A percentile compares a stretch with the other conserved stretches of the same genome.
Conservation (phyloP, 2,113 vertebrate genomes). For the Corythaixoides concolor region DNA sequence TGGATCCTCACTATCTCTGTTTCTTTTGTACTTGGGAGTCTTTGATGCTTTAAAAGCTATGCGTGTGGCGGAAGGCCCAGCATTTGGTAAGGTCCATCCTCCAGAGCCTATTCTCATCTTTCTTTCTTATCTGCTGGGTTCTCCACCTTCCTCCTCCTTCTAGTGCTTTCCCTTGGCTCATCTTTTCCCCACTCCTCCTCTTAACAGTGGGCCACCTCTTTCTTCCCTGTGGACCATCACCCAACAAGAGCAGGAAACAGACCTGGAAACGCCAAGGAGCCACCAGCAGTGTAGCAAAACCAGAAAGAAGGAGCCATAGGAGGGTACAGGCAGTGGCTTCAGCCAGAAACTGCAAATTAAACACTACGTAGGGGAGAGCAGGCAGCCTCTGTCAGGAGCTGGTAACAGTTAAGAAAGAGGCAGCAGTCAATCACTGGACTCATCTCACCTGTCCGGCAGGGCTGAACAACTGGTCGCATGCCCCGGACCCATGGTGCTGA, state of each 20-base stretch:
- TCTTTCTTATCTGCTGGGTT: neutral
- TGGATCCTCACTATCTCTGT: neutral
- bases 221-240: neutral
- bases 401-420: neutral
- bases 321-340: neutral
- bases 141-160: neutral
- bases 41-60: neutral
- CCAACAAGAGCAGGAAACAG: fast-evolving
- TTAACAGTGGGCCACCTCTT: neutral
- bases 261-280: neutral
- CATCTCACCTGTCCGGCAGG: fast-evolving
- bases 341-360: neutral
- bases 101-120: neutral
- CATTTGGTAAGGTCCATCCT: neutral
- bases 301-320: neutral
- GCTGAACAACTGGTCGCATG: neutral
- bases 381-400: neutral
- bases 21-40: neutral
- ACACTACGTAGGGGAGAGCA: neutral
- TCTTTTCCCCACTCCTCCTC: neutral
- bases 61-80: neutral
- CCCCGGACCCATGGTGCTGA: fast-evolving
- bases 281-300: neutral
- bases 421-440: neutral
- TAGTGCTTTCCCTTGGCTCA: neutral